Evolutionary conservation across 1,140 invertebrate species (phyloP).

Genomic region (Diprion similis): DNA sequence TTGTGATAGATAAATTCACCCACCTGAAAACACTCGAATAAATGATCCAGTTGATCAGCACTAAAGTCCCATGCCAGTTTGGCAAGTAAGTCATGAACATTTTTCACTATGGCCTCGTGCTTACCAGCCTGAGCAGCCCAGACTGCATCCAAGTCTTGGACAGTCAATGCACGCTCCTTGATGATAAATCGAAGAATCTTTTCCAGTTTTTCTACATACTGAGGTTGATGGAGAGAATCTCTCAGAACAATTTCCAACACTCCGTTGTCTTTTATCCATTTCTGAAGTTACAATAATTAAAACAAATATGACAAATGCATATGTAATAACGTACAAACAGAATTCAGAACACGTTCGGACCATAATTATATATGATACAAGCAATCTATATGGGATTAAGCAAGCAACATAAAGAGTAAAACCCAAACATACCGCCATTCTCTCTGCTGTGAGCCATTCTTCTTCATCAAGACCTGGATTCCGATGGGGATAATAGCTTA

Average conservation of each 20-base stretch:
- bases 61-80: constrained; percentile 99
- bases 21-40: constrained; percentile 97
- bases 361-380: background rate
- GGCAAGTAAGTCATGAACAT: constrained; percentile 94
- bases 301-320: constrained; percentile 14
- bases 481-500: constrained; percentile 84
- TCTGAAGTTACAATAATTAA: constrained; percentile 61
- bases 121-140: constrained; percentile 96
- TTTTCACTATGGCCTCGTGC: constrained; percentile 96
- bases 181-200: constrained; percentile 97
- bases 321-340: constrained; percentile 1
- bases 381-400: constrained; percentile 12
- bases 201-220: constrained; percentile 97
- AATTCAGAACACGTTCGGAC: background rate
- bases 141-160: constrained; percentile 91
- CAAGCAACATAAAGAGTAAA: background rate
- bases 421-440: constrained; percentile 82
- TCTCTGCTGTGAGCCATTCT: constrained; percentile 92
- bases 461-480: constrained; percentile 79
- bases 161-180: constrained; percentile 90
- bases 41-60: constrained; percentile 94
- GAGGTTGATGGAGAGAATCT: constrained; percentile 96
- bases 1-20: constrained; percentile 7
- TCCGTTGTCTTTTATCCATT: constrained; percentile 96
- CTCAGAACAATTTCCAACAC: constrained; percentile 94